These are phyloP conservation scores for Drosophila pachea DNA, from an alignment of 1,140 invertebrate genomes.

Conservation along the genomic window DNA sequence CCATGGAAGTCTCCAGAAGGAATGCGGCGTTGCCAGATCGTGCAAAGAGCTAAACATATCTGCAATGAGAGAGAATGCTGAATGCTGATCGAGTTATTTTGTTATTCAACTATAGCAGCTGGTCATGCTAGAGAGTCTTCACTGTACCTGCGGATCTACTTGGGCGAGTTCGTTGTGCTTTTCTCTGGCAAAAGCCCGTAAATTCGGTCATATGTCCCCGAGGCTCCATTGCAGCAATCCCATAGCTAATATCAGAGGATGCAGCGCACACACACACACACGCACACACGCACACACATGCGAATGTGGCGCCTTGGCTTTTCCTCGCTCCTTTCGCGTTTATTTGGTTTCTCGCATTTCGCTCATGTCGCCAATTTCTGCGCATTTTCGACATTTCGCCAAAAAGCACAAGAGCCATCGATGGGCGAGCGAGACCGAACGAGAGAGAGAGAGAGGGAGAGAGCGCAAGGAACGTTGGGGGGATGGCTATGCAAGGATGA, in stretches of 20 bases:
- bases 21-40: not conserved
- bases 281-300: constrained; percentile 1
- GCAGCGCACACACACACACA: constrained; percentile 15
- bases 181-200: constrained; percentile 7
- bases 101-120: too few species aligned
- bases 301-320: constrained; percentile 18
- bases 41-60: not conserved
- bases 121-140: too few species aligned
- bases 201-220: constrained; percentile 28
- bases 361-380: constrained; percentile 65
- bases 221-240: constrained; percentile 46
- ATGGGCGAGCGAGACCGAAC: too few species aligned
- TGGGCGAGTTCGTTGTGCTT: too few species aligned
- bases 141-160: too few species aligned
- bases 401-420: constrained; percentile 59
- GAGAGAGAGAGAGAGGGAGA: too few species aligned
- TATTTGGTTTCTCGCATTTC: constrained; percentile 50
- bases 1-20: not conserved
- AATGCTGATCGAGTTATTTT: too few species aligned
- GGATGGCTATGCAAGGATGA: constrained; percentile 14
- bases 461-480: too few species aligned
- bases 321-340: constrained; percentile 37
- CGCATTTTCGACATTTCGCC: constrained; percentile 52
- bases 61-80: too few species aligned
- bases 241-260: constrained; percentile 36